Base-by-base conservation (phyloP, 2,797 vertebrate species). In the Coregonus sp. region DNA sequence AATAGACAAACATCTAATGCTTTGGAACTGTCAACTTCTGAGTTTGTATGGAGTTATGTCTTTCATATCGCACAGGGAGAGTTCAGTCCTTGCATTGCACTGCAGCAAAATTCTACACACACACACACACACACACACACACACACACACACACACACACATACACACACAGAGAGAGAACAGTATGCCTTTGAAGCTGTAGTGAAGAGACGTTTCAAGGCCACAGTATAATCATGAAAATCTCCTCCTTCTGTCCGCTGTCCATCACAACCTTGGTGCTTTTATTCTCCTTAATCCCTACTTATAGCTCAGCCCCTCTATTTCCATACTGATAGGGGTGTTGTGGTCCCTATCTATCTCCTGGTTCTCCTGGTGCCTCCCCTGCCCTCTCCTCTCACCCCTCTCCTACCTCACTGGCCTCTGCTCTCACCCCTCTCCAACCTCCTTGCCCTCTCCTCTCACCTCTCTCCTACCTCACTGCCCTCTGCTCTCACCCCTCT, bases 181-280 rank as follows among this genome's bases (percentile, higher is more conserved):
- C 47, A 52, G 70, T 14, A 16, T 29, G 1, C 70, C 25, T 56
- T 18, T 54, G 25, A 72, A 54, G 29, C 18, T 78, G 72, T 81
- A 73, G 71, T 14, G n/a, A 37, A 71, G 75, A 77, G 69, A 75
- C 59, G 0, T 86, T 83, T 82, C 77, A 90, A 80, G 77, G 83
- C 76, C 50, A 65, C 66, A 18, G 70, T 70, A 69, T 12, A 70
- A 71, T 47, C 25, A 37, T 33, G 52, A 52, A 54, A n/a, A 31
- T 33, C 29, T 33, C 51, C n/a, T 47, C 47, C 1, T 37, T 0
- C n/a, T 29, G 18, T 20, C n/a, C 0, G 40, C 69, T 7, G 18
- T 47, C 15, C 5, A 25, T 15, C 25, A n/a, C 31, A 9, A 59
- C 52, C 72, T 59, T 40, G 7, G 11, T 15, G 59, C 16, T 73